Base-by-base conservation (phyloP, 2,113 vertebrate species). In the Steatornis caripensis region DNA sequence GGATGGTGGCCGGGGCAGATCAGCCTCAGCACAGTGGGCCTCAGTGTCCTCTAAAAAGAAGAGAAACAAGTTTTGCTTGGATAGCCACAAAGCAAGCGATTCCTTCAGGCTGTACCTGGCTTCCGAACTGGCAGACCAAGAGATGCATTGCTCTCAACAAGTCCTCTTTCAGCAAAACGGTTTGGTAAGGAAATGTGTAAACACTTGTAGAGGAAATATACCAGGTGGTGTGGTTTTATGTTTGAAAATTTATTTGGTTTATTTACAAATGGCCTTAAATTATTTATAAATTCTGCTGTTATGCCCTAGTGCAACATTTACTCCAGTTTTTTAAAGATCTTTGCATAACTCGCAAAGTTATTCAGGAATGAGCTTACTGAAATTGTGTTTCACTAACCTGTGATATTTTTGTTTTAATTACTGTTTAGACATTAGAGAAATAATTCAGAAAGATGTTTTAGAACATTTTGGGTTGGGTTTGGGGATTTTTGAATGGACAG, bases 201-300 rank as follows among this genome's bases (percentile, higher is more conserved):
- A 46, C 45, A 39, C 26, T 27, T 29, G 21, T 16, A 39, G 45
- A 34, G 37, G 46, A 60, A 36, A 43, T 30, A 21, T 6, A 32
- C 5, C 5, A 15, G 11, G 8, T 37, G 37, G 0, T 41, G 8
- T 37, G 37, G 0, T 41, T 57, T 43, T 34, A 16, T 36, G 34
- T 51, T 65, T 34, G 36, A 49, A 53, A 58, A 12, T n/a, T 7
- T 36, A 7, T 46, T 60, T 39, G 19, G 10, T 19, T 69, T 61
- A 34, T 51, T 79, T 57, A 36, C 43, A 20, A 46, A 60, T 36
- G 30, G 32, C 3, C 15, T 61, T 39, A n/a, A 27, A 32, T 45
- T 27, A 12, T 37, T 69, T 51, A 15, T 51, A 46, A 62, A 15
- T 37, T 70, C 36, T 36, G 26, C 20, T 46, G 3, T 55, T 55